A percentile compares a stretch with the other conserved stretches of the same genome.
Conservation (phyloP, 1,140 invertebrate species). For the Aculops lycopersici region DNA sequence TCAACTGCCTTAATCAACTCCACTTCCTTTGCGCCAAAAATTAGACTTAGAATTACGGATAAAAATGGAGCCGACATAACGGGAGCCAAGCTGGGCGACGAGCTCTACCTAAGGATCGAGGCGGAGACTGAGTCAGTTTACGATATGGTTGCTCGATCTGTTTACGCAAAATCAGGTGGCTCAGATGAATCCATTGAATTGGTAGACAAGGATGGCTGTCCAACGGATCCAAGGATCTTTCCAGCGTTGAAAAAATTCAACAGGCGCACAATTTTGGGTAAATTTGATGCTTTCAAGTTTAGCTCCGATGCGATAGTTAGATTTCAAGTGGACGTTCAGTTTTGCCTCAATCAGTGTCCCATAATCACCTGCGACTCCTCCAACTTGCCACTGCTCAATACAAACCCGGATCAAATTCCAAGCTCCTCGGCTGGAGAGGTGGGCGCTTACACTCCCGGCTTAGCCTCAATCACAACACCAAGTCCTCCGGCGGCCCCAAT, state of each 20-base stretch:
- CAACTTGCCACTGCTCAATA: no score
- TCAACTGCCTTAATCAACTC: constrained; percentile 15
- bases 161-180: constrained; percentile 21
- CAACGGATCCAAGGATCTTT: constrained; percentile 21
- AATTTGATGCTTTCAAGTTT: constrained; percentile 34
- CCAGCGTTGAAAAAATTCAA: constrained; percentile 14
- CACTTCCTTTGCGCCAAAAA: constrained; percentile 15
- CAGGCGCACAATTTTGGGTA: constrained; percentile 11
- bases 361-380: constrained; percentile 17
- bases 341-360: constrained; percentile 25
- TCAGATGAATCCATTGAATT: constrained; percentile 19
- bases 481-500: no score
- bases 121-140: constrained; percentile 19
- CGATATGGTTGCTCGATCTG: constrained; percentile 21
- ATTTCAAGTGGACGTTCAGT: constrained; percentile 31
- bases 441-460: not conserved
- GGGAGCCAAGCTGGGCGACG: constrained; percentile 15
- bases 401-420: not conserved
- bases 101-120: constrained; percentile 15
- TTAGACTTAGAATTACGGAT: constrained; percentile 16
- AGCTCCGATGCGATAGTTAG: constrained; percentile 28
- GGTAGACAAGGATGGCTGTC: constrained; percentile 21
- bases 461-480: not conserved
- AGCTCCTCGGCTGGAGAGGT: not conserved
- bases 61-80: constrained; percentile 14